Evolutionary conservation across 2,797 vertebrate species (phyloP).

Genomic region (Limnodromus scolopaceus): DNA sequence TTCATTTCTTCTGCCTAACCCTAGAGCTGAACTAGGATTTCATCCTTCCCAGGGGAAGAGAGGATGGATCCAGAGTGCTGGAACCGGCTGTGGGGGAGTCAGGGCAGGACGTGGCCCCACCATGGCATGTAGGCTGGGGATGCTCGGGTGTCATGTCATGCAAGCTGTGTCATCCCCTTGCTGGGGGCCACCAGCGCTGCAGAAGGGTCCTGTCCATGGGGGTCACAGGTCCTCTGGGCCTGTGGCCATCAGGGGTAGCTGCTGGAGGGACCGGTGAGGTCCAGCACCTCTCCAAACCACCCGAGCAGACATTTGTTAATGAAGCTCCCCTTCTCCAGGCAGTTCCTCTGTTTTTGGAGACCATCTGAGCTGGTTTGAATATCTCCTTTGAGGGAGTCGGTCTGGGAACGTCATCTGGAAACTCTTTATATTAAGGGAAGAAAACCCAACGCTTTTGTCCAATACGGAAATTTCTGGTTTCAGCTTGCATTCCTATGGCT

Average conservation of each 20-base stretch:
- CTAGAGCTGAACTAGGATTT: background rate
- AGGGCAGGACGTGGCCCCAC: background rate
- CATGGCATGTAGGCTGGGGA: fast-evolving
- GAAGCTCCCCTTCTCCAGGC: background rate
- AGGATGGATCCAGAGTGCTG: background rate
- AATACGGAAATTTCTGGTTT: background rate
- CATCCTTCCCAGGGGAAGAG: background rate
- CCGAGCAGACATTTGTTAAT: fast-evolving
- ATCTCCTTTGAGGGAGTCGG: background rate
- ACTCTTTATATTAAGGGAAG: background rate
- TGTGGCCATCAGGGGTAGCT: background rate
- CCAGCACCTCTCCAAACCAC: background rate
- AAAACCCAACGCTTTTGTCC: background rate
- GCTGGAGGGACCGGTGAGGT: background rate
- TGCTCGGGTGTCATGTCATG: background rate
- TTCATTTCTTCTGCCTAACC: background rate
- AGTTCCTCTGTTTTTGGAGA: background rate
- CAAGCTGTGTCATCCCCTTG: background rate
- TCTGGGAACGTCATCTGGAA: background rate
- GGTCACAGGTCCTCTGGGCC: background rate
- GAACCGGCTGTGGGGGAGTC: background rate
- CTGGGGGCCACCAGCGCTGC: background rate
- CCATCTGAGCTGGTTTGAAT: background rate
- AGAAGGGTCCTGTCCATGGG: background rate
- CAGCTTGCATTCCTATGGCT: background rate